Conservation (phyloP, 2,797 vertebrate genomes). For the Rhinatrema bivittatum region DNA sequence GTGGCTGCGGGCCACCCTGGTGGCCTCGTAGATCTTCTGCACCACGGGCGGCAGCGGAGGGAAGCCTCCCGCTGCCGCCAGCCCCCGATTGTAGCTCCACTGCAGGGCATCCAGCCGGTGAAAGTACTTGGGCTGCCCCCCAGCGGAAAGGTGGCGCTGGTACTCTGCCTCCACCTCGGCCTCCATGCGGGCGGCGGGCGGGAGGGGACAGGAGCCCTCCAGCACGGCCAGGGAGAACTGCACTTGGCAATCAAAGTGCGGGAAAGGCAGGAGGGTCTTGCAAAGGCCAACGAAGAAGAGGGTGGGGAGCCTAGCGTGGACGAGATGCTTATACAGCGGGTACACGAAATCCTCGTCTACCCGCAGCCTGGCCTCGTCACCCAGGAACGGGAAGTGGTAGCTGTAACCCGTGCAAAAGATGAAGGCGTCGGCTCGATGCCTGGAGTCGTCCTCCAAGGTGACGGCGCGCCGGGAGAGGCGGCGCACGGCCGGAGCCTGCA, state of each 20-base stretch:
- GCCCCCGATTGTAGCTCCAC: constrained; percentile 55
- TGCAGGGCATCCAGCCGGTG: constrained; percentile 46
- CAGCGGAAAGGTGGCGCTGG: constrained; percentile 9
- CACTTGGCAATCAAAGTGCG: constrained; percentile 64
- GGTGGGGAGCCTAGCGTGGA: constrained; percentile 55
- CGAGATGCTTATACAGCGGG: constrained; percentile 53
- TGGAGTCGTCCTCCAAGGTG: constrained; percentile 49
- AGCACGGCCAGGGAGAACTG: constrained; percentile 43
- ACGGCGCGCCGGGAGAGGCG: constrained; percentile 36
- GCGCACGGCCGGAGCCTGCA: constrained; percentile 29
- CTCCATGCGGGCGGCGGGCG: constrained; percentile 48
- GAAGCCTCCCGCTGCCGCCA: constrained; percentile 45
- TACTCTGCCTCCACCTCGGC: constrained; percentile 31
- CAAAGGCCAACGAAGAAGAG: constrained; percentile 65
- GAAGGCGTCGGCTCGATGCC: constrained; percentile 40
- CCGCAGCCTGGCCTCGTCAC: constrained; percentile 11
- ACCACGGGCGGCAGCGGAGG: constrained; percentile 32
- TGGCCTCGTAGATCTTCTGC: constrained; percentile 43
- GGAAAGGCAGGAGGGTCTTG: constrained; percentile 63
- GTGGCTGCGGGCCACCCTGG: neutral
- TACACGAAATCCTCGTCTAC: constrained; percentile 41
- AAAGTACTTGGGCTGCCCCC: constrained; percentile 46
- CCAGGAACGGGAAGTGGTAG: constrained; percentile 57
- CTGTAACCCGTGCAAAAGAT: constrained; percentile 71
- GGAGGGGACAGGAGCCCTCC: constrained; percentile 44